A percentile compares a stretch with the other conserved stretches of the same genome.
Conservation (phyloP, 2,113 vertebrate genomes). For the Megatriorchis doriae region DNA sequence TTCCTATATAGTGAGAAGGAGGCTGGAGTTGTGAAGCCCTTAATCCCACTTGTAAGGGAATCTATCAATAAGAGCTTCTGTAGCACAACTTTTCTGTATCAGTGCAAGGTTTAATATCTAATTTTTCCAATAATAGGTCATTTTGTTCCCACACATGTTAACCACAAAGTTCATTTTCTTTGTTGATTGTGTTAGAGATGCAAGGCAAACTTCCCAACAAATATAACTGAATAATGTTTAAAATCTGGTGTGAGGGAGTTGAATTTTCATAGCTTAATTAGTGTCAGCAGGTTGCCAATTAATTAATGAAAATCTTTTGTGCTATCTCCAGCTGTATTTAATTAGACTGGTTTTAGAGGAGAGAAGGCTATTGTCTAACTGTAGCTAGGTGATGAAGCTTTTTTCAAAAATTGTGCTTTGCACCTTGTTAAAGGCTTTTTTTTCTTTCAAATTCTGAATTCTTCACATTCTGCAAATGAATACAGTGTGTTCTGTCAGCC, state of each 20-base stretch:
- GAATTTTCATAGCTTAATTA: slow-evolving; percentile 72
- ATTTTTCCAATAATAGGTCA: background rate
- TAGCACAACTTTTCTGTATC: background rate
- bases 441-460: background rate
- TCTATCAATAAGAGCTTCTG: background rate
- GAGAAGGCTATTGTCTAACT: slow-evolving; percentile 18
- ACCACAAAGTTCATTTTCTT: slow-evolving; percentile 18
- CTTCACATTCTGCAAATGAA: background rate
- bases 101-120: background rate
- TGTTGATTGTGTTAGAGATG: background rate
- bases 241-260: slow-evolving; percentile 64
- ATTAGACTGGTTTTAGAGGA: slow-evolving; percentile 39
- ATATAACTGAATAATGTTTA: slow-evolving; percentile 58
- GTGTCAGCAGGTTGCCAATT: slow-evolving; percentile 70
- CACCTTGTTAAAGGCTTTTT: background rate
- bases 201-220: slow-evolving; percentile 46
- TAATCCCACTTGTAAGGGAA: background rate
- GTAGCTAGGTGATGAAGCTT: slow-evolving; percentile 14
- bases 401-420: slow-evolving; percentile 4
- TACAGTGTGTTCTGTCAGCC: slow-evolving; percentile 1
- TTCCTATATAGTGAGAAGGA: background rate
- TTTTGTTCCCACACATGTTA: slow-evolving; percentile 3
- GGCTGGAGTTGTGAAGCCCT: background rate
- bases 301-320: slow-evolving; percentile 71
- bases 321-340: slow-evolving; percentile 66